phyloP scores from a whole-genome alignment of 2,113 vertebrate genomes.

The Gila orcuttii region DNA sequence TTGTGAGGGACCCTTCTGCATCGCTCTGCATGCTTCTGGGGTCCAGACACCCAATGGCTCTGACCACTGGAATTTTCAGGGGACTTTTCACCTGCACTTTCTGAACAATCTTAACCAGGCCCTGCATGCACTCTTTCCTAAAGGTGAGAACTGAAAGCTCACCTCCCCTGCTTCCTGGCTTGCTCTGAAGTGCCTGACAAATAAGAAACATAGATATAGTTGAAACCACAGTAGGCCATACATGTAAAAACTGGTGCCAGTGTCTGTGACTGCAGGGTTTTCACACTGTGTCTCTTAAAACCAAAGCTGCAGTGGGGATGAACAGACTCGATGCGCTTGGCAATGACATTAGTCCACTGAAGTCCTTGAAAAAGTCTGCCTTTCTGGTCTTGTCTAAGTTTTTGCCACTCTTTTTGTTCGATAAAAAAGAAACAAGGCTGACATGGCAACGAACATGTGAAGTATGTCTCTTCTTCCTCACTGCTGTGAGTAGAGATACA shows the following conservation, averaged over 20 bases:
- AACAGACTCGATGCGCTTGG: neutral
- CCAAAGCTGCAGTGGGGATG: constrained; percentile 5
- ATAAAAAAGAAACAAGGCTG: constrained; percentile 14
- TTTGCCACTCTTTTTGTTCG: neutral
- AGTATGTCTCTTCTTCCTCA: neutral
- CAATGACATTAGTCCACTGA: constrained; percentile 12
- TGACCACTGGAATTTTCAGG: no score
- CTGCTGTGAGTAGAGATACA: no score
- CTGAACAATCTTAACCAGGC: no score
- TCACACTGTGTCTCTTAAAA: neutral
- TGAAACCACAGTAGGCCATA: neutral
- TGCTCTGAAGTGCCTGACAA: no score
- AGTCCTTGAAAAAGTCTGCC: neutral
- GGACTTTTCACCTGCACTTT: no score
- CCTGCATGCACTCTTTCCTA: no score
- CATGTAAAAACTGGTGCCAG: neutral
- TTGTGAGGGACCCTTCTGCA: no score
- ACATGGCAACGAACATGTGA: neutral
- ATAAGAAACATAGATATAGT: no score
- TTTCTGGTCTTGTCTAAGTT: neutral
- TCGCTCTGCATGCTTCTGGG: no score
- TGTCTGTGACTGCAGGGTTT: neutral
- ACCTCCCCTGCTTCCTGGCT: no score
- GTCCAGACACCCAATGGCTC: no score
- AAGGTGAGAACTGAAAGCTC: no score